phyloP scores from a whole-genome alignment of 2,888 invertebrate genomes.

The Tachystola acroxantha region DNA sequence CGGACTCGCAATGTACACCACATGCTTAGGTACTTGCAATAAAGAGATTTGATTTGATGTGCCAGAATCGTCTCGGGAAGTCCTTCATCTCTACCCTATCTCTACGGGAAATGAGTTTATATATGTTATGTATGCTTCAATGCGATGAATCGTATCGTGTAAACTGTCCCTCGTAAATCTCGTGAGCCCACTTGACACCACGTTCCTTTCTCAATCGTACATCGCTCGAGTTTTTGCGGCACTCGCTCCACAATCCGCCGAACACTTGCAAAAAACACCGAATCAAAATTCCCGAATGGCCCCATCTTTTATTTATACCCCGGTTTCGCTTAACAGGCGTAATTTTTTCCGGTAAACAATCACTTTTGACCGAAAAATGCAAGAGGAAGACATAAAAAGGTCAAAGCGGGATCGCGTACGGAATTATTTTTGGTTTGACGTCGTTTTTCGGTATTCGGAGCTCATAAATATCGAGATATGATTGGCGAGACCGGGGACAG shows the following conservation, averaged over 20 bases:
- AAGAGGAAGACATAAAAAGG: conserved; percentile 70
- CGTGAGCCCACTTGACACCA: conserved; percentile 49
- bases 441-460: conserved; percentile 17
- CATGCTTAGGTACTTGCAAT: no score
- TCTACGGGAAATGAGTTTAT: no score
- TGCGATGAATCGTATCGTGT: conserved; percentile 31
- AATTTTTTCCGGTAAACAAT: conserved; percentile 78
- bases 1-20: no score
- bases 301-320: conserved; percentile 73
- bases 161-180: conserved; percentile 46
- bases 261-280: conserved; percentile 53
- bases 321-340: conserved; percentile 72
- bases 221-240: conserved; percentile 50
- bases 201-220: conserved; percentile 59
- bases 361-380: conserved; percentile 77
- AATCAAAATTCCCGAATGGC: conserved; percentile 70
- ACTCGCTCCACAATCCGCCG: conserved; percentile 51
- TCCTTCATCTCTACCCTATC: no score
- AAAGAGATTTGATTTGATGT: no score
- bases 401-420: conserved; percentile 42
- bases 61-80: no score
- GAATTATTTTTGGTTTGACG: conserved; percentile 46
- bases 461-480: conserved; percentile 67
- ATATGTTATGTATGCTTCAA: no score
- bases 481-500: conserved; percentile 38